Percentiles rank a stretch among this genome's conserved stretches.
These are phyloP conservation scores for Scleropages formosus DNA, from an alignment of 2,797 vertebrate genomes.

Conservation along the genomic window DNA sequence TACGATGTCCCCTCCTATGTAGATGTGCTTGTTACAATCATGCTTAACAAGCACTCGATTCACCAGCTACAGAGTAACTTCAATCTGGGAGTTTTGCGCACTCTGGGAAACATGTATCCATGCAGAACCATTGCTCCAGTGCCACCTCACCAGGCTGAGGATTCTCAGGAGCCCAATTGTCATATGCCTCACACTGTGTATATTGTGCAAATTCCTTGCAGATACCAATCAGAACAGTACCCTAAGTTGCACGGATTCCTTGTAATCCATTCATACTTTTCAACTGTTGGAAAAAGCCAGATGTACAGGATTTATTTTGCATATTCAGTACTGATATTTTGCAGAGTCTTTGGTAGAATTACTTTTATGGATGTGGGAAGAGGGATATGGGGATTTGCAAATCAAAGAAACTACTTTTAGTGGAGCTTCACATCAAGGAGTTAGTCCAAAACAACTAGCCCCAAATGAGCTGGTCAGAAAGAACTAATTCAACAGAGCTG, in stretches of 20 bases:
- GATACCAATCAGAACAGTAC: conserved; percentile 64
- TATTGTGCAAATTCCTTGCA: conserved; percentile 72
- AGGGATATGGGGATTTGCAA: too few relatives aligned
- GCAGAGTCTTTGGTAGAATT: background rate
- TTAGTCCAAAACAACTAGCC: too few relatives aligned
- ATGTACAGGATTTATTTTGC: conserved; percentile 41
- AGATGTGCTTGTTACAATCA: too few relatives aligned
- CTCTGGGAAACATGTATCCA: too few relatives aligned
- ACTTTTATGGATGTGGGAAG: too few relatives aligned
- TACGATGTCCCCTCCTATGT: too few relatives aligned
- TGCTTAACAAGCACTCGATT: background rate
- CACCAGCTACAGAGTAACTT: too few relatives aligned
- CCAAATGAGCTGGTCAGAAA: too few relatives aligned
- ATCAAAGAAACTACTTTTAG: too few relatives aligned
- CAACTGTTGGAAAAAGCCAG: conserved; percentile 42
- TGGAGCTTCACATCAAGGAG: too few relatives aligned
- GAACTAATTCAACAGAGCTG: too few relatives aligned
- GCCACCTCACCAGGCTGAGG: background rate
- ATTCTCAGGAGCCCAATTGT: conserved; percentile 44
- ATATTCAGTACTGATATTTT: conserved; percentile 25
- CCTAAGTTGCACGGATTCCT: conserved; percentile 72
- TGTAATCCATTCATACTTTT: conserved; percentile 61
- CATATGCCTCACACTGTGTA: conserved; percentile 59
- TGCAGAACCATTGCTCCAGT: too few relatives aligned
- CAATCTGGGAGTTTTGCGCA: background rate